phyloP scores from a whole-genome alignment of 2,797 vertebrate genomes.

The Lutjanus campechanus region DNA sequence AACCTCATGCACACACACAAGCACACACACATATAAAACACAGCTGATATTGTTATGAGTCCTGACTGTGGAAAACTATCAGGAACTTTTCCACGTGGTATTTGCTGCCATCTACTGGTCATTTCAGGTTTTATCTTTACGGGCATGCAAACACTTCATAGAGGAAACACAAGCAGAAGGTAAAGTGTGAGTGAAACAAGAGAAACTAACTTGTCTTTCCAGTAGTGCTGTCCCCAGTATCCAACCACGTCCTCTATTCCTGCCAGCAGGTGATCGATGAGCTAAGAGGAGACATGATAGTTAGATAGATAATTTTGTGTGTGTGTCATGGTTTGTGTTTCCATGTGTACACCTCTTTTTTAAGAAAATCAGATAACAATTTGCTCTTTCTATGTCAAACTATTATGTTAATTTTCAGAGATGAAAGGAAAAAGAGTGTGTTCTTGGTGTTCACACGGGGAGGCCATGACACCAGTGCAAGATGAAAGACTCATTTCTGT shows the following conservation, averaged over 20 bases:
- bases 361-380: slow-evolving; percentile 3
- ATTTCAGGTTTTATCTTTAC: not conserved
- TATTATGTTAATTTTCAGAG: slow-evolving; percentile 1
- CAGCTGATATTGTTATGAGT: not conserved
- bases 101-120: slow-evolving; percentile 76
- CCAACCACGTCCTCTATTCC: slow-evolving; percentile 91
- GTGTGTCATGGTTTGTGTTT: not conserved
- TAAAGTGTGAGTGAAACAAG: not conserved
- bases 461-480: not conserved
- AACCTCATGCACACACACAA: slow-evolving; percentile 68
- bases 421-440: not conserved
- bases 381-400: not conserved
- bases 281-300: slow-evolving; percentile 67
- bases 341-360: not conserved
- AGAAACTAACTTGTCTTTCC: slow-evolving; percentile 90
- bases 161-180: not conserved
- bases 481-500: not conserved
- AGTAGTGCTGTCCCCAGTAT: slow-evolving; percentile 92
- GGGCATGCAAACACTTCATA: not conserved
- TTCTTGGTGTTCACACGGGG: not conserved
- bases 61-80: not conserved
- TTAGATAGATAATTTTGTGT: not conserved
- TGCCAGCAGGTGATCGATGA: slow-evolving; percentile 89
- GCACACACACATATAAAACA: slow-evolving; percentile 28
- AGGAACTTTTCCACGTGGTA: not conserved